Base-by-base conservation (phyloP, 2,888 invertebrate species). In the Lomographa bimaculata region DNA sequence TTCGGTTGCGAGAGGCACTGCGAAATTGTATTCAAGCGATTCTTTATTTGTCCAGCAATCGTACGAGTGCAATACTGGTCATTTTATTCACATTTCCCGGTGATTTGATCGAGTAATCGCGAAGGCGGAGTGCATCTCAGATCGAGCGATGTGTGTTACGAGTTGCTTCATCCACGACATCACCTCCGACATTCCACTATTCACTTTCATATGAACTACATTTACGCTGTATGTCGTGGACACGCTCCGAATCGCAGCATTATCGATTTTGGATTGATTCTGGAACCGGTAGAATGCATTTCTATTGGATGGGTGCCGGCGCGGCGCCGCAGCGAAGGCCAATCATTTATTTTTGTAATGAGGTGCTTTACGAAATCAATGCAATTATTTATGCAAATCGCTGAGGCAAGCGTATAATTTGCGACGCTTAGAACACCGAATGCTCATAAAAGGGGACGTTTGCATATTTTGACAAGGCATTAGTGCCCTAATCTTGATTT, bases 151-250 rank as follows among this genome's bases (percentile, higher is more conserved):
- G 9, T 24, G 12, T 7, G 12, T 71, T 80, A 71, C 71, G 12
- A 5, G 9, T 71, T 80, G 71, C 71, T 68, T 70, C 80, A 85
- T 33, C 24, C 53, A 62, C 55, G 69, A 71, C 78, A 71, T 76
- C 74, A 69, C 19, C 25, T 17, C 60, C 64, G 63, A 64, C 65
- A 71, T 72, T 66, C 55, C 60, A 71, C 76, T 80, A 85, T 85
- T 86, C 87, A 86, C 86, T 86, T 86, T 86, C 77, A 65, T 68
- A 69, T 79, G 77, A 80, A 73, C 76, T 82, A 82, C 73, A 66
- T 71, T 79, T 80, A 75, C 48, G 6, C 18, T 5, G 65, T 54
- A 54, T 57, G 58, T 60, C 65, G 57, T 54, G 60, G 46, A 41
- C 43, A 40, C 53, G 65, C 54, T 60, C 54, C 57, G 49, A 58